A percentile compares a stretch with the other conserved stretches of the same genome.
Conservation (phyloP, 2,113 vertebrate species). For the Spea multiplicata region DNA sequence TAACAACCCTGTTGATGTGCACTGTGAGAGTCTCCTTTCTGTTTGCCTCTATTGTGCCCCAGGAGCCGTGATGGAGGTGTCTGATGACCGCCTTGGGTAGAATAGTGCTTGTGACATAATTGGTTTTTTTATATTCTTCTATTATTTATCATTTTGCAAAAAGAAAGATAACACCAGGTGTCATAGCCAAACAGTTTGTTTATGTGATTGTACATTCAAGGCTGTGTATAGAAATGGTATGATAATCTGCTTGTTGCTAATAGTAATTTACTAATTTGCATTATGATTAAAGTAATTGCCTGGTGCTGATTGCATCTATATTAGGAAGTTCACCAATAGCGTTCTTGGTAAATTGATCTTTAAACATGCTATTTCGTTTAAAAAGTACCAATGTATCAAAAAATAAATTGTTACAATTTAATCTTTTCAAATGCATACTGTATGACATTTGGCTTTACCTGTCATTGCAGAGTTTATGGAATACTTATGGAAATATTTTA, state of each 20-base stretch:
- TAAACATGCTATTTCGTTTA: not conserved
- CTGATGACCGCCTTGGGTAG: not conserved
- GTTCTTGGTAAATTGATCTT: not conserved
- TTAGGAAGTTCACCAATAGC: not conserved
- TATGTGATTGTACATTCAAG: not conserved
- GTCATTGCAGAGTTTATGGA: no score
- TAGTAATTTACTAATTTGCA: not conserved
- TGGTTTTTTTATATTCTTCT: not conserved
- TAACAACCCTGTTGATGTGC: no score
- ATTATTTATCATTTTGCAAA: not conserved
- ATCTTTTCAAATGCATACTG: no score
- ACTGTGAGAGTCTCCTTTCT: no score
- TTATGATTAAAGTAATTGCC: not conserved
- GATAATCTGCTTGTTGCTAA: not conserved
- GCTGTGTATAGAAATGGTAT: slow-evolving; percentile 1
- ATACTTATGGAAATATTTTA: no score
- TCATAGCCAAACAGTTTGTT: not conserved
- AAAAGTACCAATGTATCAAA: not conserved
- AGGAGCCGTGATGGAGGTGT: no score
- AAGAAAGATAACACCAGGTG: not conserved
- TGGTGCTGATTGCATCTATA: slow-evolving; percentile 1
- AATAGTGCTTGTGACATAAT: not conserved
- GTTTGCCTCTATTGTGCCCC: no score
- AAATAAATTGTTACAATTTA: not conserved
- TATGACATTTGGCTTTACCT: no score